These are phyloP conservation scores for Chesias legatella DNA, from an alignment of 2,888 invertebrate genomes.

Conservation along the genomic window DNA sequence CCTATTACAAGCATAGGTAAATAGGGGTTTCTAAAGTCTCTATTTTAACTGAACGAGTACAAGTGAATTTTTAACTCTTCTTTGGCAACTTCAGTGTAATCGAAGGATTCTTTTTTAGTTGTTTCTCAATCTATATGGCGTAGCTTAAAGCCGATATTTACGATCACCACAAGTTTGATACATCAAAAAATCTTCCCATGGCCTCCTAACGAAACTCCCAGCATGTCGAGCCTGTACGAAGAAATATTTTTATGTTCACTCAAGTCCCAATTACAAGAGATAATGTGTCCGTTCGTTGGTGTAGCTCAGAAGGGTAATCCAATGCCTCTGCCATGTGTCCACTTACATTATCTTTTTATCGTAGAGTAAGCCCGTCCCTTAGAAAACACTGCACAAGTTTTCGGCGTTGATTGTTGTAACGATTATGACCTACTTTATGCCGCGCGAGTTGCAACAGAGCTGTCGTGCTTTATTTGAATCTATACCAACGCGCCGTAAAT, in stretches of 20 bases:
- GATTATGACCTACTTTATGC: constrained; percentile 61
- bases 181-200: constrained; percentile 29
- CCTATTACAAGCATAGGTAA: too few relatives aligned
- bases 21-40: too few relatives aligned
- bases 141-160: too few relatives aligned
- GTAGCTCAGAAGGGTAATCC: constrained; percentile 58
- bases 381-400: constrained; percentile 43
- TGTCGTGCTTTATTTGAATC: constrained; percentile 52
- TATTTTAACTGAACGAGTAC: too few relatives aligned
- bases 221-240: constrained; percentile 32
- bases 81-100: too few relatives aligned
- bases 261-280: constrained; percentile 66
- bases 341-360: constrained; percentile 42
- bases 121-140: too few relatives aligned
- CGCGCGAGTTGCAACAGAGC: constrained; percentile 42
- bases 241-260: constrained; percentile 67
- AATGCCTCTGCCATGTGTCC: constrained; percentile 61
- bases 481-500: constrained; percentile 30
- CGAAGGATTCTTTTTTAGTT: too few relatives aligned
- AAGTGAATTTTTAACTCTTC: too few relatives aligned
- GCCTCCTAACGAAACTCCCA: constrained; percentile 37
- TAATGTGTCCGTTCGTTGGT: constrained; percentile 57
- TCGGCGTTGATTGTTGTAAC: constrained; percentile 66
- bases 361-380: constrained; percentile 32
- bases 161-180: too few relatives aligned